Evolutionary conservation across 2,113 vertebrate species (phyloP).

Genomic region (Grus americana): DNA sequence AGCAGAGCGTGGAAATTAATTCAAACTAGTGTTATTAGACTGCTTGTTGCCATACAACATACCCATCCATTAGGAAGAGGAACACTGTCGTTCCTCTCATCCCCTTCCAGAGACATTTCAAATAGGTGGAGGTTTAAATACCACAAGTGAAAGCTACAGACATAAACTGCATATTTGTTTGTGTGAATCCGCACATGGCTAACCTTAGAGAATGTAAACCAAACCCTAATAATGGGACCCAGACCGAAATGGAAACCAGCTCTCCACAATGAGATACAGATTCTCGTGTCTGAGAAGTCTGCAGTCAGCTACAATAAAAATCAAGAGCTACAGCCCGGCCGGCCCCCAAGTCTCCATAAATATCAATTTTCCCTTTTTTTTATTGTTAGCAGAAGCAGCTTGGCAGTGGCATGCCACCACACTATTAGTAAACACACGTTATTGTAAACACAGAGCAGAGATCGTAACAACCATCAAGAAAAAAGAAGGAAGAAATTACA

Average conservation of each 20-base stretch:
- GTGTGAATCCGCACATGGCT: slow-evolving; percentile 52
- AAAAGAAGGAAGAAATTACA: slow-evolving; percentile 2
- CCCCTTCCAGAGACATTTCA: slow-evolving; percentile 32
- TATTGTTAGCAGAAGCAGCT: slow-evolving; percentile 60
- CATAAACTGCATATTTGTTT: slow-evolving; percentile 52
- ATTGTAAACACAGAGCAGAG: slow-evolving; percentile 41
- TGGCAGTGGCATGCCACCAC: slow-evolving; percentile 36
- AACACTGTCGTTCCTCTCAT: slow-evolving; percentile 15
- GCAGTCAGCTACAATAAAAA: slow-evolving; percentile 67
- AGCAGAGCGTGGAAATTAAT: background rate
- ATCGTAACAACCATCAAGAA: background rate
- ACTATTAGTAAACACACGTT: slow-evolving; percentile 62
- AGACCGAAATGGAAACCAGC: slow-evolving; percentile 62
- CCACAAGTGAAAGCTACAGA: slow-evolving; percentile 47
- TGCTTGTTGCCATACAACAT: background rate
- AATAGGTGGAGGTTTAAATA: slow-evolving; percentile 52
- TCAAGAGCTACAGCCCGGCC: background rate
- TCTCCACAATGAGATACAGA: slow-evolving; percentile 61
- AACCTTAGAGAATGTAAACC: slow-evolving; percentile 49
- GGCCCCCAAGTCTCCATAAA: slow-evolving; percentile 28
- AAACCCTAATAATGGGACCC: slow-evolving; percentile 56
- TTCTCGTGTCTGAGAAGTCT: slow-evolving; percentile 24
- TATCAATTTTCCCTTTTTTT: slow-evolving; percentile 44
- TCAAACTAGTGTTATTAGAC: background rate
- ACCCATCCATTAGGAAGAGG: background rate